phyloP scores from a whole-genome alignment of 2,888 invertebrate genomes.

The Ectobius pallidus region DNA sequence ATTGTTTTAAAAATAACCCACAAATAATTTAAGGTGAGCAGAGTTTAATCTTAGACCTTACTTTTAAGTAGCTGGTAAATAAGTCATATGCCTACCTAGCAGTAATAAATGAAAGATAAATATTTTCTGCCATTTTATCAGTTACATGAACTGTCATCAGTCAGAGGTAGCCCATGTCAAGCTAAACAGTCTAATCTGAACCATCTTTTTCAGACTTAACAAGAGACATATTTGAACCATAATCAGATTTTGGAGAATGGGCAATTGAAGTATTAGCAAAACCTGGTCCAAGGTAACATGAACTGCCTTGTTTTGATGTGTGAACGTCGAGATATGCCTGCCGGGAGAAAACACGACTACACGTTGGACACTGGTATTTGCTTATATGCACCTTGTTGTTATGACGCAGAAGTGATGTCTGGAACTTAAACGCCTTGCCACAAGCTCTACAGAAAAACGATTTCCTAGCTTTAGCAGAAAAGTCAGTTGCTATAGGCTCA shows the following conservation, averaged over 20 bases:
- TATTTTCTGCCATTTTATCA: no score
- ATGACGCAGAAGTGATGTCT: slow-evolving; percentile 48
- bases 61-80: no score
- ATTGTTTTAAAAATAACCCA: no score
- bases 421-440: slow-evolving; percentile 48
- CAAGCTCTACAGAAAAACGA: slow-evolving; percentile 47
- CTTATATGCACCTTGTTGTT: slow-evolving; percentile 49
- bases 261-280: slow-evolving; percentile 26
- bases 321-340: slow-evolving; percentile 49
- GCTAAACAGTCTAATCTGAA: no score
- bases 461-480: slow-evolving; percentile 44
- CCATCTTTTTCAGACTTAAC: slow-evolving; percentile 19
- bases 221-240: slow-evolving; percentile 30
- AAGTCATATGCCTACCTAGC: no score
- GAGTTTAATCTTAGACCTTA: no score
- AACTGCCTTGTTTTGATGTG: slow-evolving; percentile 47
- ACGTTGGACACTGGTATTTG: slow-evolving; percentile 48
- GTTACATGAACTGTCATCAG: no score
- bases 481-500: slow-evolving; percentile 36
- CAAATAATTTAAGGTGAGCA: no score
- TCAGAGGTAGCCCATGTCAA: no score
- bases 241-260: slow-evolving; percentile 34
- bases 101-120: no score
- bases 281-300: slow-evolving; percentile 45
- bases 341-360: slow-evolving; percentile 47